Percentiles rank a stretch among this genome's conserved stretches.
These are phyloP conservation scores for Saguinus imperator DNA, from an alignment of 2,113 vertebrate genomes.

Conservation along the genomic window DNA sequence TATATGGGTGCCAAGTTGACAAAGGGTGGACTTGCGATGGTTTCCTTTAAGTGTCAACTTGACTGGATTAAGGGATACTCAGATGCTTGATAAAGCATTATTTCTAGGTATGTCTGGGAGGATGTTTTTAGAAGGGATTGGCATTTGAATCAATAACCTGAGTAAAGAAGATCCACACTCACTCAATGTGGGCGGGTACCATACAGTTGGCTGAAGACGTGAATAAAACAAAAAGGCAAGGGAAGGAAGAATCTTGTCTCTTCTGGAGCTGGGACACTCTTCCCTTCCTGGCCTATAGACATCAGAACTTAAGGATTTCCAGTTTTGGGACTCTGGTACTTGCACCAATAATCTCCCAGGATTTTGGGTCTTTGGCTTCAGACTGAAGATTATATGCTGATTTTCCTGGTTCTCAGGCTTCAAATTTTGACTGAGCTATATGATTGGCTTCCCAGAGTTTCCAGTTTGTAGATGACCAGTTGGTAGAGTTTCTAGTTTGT, in stretches of 20 bases:
- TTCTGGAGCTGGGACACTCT: background rate
- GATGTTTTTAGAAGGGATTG: background rate
- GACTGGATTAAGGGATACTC: background rate
- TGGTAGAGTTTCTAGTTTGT: background rate
- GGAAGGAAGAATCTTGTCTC: background rate
- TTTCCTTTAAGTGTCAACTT: background rate
- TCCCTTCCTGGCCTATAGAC: background rate
- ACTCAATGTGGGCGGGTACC: too few species aligned
- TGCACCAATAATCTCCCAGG: background rate
- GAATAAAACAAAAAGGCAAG: background rate
- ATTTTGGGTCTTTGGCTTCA: background rate
- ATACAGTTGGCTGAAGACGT: background rate
- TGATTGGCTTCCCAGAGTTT: background rate
- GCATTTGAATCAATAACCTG: background rate
- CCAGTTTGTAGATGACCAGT: background rate
- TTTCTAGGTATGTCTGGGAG: background rate
- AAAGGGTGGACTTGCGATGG: background rate
- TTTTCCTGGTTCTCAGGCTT: background rate
- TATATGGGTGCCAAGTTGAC: background rate
- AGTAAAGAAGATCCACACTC: background rate
- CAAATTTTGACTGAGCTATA: background rate
- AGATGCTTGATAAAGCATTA: background rate
- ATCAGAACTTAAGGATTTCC: background rate
- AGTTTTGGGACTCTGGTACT: background rate
- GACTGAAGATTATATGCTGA: background rate